A percentile compares a stretch with the other conserved stretches of the same genome.
Conservation (phyloP, 2,797 vertebrate genomes). For the Argya squamiceps region DNA sequence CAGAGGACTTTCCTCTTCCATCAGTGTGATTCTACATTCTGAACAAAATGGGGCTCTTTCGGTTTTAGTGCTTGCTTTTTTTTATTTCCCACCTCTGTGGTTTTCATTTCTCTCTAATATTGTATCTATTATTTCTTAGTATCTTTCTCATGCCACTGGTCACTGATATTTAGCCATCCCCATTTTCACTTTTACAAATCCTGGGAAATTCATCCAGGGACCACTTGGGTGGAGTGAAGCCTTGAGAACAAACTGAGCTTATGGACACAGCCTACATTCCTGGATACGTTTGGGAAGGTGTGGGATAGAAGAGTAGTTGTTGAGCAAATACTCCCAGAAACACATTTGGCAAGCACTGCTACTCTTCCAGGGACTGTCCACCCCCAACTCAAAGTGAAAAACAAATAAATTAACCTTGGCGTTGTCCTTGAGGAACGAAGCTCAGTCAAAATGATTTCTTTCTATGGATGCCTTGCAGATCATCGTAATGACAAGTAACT, state of each 20-base stretch:
- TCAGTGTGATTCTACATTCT: background rate
- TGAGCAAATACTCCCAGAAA: conserved; percentile 28
- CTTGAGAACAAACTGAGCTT: background rate
- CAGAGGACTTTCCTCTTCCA: background rate
- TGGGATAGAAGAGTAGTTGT: background rate
- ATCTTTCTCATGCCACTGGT: background rate
- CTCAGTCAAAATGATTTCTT: conserved; percentile 69
- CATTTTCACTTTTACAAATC: background rate
- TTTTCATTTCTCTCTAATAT: background rate
- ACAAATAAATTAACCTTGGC: conserved; percentile 73
- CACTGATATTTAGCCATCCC: background rate
- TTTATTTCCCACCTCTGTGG: background rate
- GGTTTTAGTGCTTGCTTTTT: background rate
- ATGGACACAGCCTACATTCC: background rate
- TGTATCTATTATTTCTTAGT: background rate
- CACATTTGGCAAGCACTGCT: background rate
- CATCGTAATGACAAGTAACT: conserved; percentile 66
- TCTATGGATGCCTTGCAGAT: conserved; percentile 60
- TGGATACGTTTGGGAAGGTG: background rate
- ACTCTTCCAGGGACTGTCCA: conserved; percentile 66
- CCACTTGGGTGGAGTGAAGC: background rate
- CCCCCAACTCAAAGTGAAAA: conserved; percentile 54
- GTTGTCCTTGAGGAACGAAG: conserved; percentile 70
- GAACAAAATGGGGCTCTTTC: background rate
- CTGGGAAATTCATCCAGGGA: background rate